These are phyloP conservation scores for Rhamnusium bicolor DNA, from an alignment of 2,888 invertebrate species.

Conservation along the genomic window DNA sequence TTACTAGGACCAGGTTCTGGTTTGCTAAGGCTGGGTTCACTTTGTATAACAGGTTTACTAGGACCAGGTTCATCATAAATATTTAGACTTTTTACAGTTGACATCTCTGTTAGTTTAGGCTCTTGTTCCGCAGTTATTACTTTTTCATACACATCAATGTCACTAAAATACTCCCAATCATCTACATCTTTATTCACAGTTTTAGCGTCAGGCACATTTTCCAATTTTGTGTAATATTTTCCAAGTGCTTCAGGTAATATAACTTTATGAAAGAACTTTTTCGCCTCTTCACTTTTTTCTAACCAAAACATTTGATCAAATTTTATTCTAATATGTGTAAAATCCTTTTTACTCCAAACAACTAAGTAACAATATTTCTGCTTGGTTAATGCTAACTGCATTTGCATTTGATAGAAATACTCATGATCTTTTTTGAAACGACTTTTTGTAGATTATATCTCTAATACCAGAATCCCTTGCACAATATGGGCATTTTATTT, in stretches of 20 bases:
- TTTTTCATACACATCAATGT: too few relatives aligned
- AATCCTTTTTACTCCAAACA: too few relatives aligned
- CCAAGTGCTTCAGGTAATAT: conserved; percentile 43
- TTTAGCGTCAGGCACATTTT: neutral
- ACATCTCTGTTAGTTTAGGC: too few relatives aligned
- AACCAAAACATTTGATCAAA: conserved; percentile 33
- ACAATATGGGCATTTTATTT: conserved; percentile 43
- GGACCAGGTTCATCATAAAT: neutral
- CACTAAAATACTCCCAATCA: neutral
- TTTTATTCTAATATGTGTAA: conserved; percentile 28
- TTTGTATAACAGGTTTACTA: too few relatives aligned
- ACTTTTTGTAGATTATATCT: neutral
- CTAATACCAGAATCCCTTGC: neutral
- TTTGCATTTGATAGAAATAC: conserved; percentile 45
- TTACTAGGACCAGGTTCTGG: too few relatives aligned
- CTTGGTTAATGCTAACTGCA: conserved; percentile 39
- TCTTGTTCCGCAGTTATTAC: too few relatives aligned
- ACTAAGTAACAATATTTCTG: conserved; percentile 41
- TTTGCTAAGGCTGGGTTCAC: too few relatives aligned
- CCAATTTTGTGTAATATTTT: conserved; percentile 34
- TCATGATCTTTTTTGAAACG: conserved; percentile 32
- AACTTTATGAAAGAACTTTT: too few relatives aligned
- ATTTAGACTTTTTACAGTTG: neutral
- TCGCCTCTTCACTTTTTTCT: conserved; percentile 35
- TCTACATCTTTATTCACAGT: neutral